These are phyloP conservation scores for Timandra comae DNA, from an alignment of 2,888 invertebrate genomes.

Conservation along the genomic window DNA sequence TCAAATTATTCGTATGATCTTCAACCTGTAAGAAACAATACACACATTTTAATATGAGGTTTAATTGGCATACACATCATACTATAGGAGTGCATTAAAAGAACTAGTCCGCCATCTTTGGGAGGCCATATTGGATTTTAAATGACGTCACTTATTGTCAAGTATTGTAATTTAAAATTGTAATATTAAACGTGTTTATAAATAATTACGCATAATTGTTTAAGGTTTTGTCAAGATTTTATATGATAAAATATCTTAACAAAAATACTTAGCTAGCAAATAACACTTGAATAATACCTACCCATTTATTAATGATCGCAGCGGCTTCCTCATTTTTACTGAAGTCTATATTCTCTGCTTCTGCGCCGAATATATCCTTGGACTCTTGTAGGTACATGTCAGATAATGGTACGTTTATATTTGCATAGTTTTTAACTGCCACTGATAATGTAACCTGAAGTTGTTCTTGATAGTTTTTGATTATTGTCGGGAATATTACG, in stretches of 20 bases:
- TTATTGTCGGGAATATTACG: slow-evolving; percentile 16
- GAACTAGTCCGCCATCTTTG: too few species aligned
- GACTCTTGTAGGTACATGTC: slow-evolving; percentile 15
- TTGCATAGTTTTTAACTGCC: slow-evolving; percentile 24
- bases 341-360: slow-evolving; percentile 31
- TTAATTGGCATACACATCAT: too few species aligned
- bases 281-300: too few species aligned
- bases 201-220: too few species aligned
- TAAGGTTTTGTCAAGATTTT: too few species aligned
- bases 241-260: too few species aligned
- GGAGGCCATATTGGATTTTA: too few species aligned
- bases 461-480: slow-evolving; percentile 17
- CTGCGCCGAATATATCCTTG: slow-evolving; percentile 21
- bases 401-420: slow-evolving; percentile 16
- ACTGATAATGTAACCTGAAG: slow-evolving; percentile 21
- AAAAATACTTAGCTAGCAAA: too few species aligned
- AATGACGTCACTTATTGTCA: neutral
- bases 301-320: slow-evolving; percentile 37
- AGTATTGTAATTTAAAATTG: too few species aligned
- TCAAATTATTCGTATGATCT: slow-evolving; percentile 32
- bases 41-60: too few species aligned
- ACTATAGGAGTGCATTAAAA: too few species aligned
- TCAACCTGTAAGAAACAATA: slow-evolving; percentile 32
- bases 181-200: too few species aligned
- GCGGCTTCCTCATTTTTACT: slow-evolving; percentile 22